Percentiles rank a stretch among this genome's conserved stretches.
phyloP scores from a whole-genome alignment of 2,888 invertebrate species.

The Argyresthia albistria region DNA sequence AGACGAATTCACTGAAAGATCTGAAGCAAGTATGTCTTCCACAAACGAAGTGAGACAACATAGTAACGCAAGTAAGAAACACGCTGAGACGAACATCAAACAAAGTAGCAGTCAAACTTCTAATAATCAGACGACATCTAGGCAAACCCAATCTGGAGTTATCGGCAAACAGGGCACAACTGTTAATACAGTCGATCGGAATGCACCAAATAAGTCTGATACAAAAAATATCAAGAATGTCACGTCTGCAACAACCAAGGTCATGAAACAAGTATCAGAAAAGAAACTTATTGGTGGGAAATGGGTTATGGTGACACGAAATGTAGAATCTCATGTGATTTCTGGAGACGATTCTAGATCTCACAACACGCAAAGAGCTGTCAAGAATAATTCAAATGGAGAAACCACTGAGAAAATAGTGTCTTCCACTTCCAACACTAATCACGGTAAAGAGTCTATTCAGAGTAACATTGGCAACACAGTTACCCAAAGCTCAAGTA shows the following conservation, averaged over 20 bases:
- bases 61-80: constrained; percentile 4
- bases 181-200: constrained; percentile 22
- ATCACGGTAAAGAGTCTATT: constrained; percentile 19
- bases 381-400: constrained; percentile 15
- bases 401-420: constrained; percentile 26
- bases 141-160: constrained; percentile 23
- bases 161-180: constrained; percentile 26
- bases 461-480: constrained; percentile 8
- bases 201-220: constrained; percentile 31
- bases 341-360: constrained; percentile 20
- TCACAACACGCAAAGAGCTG: too few species aligned
- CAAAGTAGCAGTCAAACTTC: constrained; percentile 21
- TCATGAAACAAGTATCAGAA: constrained; percentile 68
- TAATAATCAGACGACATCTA: constrained; percentile 24
- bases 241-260: constrained; percentile 51
- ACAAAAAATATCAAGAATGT: constrained; percentile 32
- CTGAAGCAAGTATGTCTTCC: not conserved
- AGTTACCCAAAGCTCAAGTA: not conserved
- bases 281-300: constrained; percentile 67
- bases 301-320: constrained; percentile 66
- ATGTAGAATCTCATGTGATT: constrained; percentile 77
- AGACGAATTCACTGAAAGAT: not conserved
- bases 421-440: constrained; percentile 23
- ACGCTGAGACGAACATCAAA: constrained; percentile 26
- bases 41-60: not conserved